Percentiles rank a stretch among this genome's conserved stretches.
These are phyloP conservation scores for Pseudonaja textilis DNA, from an alignment of 2,113 vertebrate genomes.

Conservation along the genomic window DNA sequence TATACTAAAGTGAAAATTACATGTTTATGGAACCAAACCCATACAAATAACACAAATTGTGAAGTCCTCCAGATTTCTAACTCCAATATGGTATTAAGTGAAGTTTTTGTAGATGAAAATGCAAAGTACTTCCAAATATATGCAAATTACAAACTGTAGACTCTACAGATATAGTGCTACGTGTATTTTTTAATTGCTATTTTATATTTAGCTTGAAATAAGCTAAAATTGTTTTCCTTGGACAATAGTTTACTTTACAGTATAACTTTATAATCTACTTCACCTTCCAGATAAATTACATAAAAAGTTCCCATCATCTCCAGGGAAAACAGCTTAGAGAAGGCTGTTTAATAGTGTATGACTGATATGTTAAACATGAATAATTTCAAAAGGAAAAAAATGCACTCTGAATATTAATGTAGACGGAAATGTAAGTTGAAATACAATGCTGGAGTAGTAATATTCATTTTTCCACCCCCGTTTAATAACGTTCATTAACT, in stretches of 20 bases:
- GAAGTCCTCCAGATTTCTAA: neutral
- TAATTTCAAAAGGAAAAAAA: constrained; percentile 15
- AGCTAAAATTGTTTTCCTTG: constrained; percentile 46
- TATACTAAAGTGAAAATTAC: neutral
- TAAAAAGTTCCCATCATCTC: neutral
- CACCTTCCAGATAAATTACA: neutral
- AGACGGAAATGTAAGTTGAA: neutral
- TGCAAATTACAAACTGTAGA: neutral
- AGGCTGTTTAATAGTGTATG: neutral
- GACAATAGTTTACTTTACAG: constrained; percentile 45
- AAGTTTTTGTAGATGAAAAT: neutral
- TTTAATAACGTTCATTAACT: neutral
- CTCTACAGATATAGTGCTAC: constrained; percentile 31
- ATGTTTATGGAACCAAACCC: neutral
- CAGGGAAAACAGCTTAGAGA: neutral
- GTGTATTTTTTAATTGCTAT: neutral
- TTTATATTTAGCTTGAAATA: constrained; percentile 34
- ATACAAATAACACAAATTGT: neutral
- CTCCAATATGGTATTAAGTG: neutral
- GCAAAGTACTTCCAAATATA: neutral
- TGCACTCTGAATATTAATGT: neutral
- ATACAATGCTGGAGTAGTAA: neutral
- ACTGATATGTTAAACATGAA: constrained; percentile 37
- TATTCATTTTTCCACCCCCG: neutral
- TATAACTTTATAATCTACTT: constrained; percentile 36